Evolutionary conservation across 2,888 invertebrate genomes (phyloP), one percentile per base, ranked within the genome.

Genomic region (Timandra comae): DNA sequence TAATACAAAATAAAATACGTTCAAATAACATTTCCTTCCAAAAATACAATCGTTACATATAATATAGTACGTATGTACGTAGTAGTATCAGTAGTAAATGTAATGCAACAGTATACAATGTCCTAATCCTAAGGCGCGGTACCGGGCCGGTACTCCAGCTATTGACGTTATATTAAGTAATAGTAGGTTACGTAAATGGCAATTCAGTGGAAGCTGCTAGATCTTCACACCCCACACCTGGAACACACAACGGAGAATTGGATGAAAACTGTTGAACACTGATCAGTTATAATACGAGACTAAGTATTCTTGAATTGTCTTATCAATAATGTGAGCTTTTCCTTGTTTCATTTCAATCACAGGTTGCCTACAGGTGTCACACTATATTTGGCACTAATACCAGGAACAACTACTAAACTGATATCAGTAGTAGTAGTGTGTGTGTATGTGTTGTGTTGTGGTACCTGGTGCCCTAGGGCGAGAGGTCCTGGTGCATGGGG

Each of bases 401-500:
- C n/a, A n/a, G n/a, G n/a, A n/a, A n/a, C n/a, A n/a, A n/a, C n/a
- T n/a, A n/a, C n/a, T n/a, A n/a, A n/a, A n/a, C n/a, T n/a, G n/a
- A n/a, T n/a, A n/a, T n/a, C n/a, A n/a, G n/a, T n/a, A n/a, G n/a
- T n/a, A n/a, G n/a, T 12, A 11, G 27, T 13, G 27, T 42, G 40
- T 40, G 46, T 11, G n/a, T n/a, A n/a, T n/a, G n/a, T n/a, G n/a
- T n/a, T n/a, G n/a, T n/a, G n/a, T n/a, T n/a, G n/a, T n/a, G n/a
- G n/a, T n/a, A 27, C 27, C 12, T 20, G 13, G 22, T 3, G 24
- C 36, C 29, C 73, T 86, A 86, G 52, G 91, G 91, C 65, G 91
- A 91, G 62, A 92, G 84, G 70, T 92, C 95, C 89, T 96, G 96
- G 79, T 96, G 95, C 92, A 96, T 93, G 55, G 94, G 94, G 82